Base-by-base conservation (phyloP, 64 coral and sea anemone species). In the Catalaphyllia jardinei region DNA sequence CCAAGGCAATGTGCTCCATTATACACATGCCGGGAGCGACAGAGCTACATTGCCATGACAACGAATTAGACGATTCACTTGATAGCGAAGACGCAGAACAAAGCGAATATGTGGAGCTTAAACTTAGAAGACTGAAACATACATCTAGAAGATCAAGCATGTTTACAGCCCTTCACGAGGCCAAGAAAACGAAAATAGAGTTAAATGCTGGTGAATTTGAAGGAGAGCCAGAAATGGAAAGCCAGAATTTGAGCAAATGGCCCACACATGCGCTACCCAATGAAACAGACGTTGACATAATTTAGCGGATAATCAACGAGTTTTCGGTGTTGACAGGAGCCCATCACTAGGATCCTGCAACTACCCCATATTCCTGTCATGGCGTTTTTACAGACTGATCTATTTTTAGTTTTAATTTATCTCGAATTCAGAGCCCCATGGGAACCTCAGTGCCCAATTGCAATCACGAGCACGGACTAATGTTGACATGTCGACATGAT, bases 91-190 rank as follows among this genome's bases (percentile, higher is more conserved):
- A 29, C 29, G 54, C 14, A 22, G 76, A 74, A 3, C 51, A 24
- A 8, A 73, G 30, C 18, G 54, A 67, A 18, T 10, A 22, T 18
- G 11, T 17, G 4, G 30, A 51, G 67, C 20, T 74, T 39, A 22
- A 87, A 29, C 14, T 50, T 11, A 30, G 17, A n/a, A 16, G 22
- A 67, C 0, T 54, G 13, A 57, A 57, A 15, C 82, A 31, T 22
- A 35, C 29, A 46, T 46, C 42, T 18, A 72, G 77, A 51, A 83
- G 85, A 75, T 14, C 61, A 59, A 94, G 93, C 33, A 88, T 94
- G 84, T 94, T 94, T 88, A 87, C 81, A 52, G 76, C 39, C 55
- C 71, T 94, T 29, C 84, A 72, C 10, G 83, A 87, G 8, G 38
- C 82, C 16, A 82, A 82, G 52, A 78, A 69, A n/a, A 25, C 22